A percentile compares a stretch with the other conserved stretches of the same genome.
These are phyloP conservation scores for Formica exsecta DNA, from an alignment of 1,140 invertebrate species.

Conservation along the genomic window DNA sequence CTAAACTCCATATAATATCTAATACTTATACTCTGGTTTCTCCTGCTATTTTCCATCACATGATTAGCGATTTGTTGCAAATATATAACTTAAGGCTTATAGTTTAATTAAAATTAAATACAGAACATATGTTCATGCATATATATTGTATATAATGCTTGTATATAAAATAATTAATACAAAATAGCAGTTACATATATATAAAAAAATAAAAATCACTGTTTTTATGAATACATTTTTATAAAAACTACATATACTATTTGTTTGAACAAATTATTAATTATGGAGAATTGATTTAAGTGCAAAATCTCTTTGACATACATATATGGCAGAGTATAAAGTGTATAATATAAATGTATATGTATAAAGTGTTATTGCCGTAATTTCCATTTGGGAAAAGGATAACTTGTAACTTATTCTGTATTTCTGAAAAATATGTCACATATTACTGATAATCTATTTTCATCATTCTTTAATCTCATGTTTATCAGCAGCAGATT, in stretches of 20 bases:
- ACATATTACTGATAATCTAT: background rate
- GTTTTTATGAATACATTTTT: background rate
- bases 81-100: background rate
- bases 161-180: background rate
- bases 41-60: background rate
- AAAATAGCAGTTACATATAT: background rate
- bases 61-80: background rate
- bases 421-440: background rate
- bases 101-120: conserved; percentile 27
- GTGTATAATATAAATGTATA: background rate
- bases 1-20: background rate
- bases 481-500: background rate
- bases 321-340: too few species aligned
- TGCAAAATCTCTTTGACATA: background rate
- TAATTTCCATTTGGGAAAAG: background rate
- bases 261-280: background rate
- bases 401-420: background rate
- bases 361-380: background rate
- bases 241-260: background rate
- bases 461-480: conserved; percentile 29
- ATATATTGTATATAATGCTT: background rate
- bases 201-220: background rate
- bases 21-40: conserved; percentile 9
- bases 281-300: background rate
- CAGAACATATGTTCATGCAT: background rate